Evolutionary conservation across 2,113 vertebrate species (phyloP), one percentile per base, ranked within the genome.

Genomic region (Chauna torquata): DNA sequence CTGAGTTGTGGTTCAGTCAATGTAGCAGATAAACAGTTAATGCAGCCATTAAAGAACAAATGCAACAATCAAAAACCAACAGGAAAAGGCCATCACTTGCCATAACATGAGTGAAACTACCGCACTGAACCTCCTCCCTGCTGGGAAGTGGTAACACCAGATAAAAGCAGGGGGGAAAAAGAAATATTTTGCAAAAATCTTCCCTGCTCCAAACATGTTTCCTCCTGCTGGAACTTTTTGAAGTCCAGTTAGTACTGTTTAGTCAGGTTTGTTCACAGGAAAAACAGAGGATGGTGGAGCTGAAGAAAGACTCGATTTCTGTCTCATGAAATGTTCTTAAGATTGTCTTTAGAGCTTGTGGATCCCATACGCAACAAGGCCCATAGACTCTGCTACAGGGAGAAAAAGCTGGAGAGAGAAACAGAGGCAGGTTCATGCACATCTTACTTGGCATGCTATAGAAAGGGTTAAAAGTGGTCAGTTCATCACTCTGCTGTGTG

Each of bases 401-500:
- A 45, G 25, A 66, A 79, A 87, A 82, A 0, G 3, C 25, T n/a
- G 64, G 44, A 38, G 30, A 38, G 57, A 34, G 40, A 70, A 34
- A 84, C 16, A 77, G 49, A 81, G 77, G 57, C 55, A 62, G 58
- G 34, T n/a, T 92, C 42, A 40, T 25, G 38, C 32, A 34, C 32
- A 55, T 54, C 50, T 66, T 54, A 32, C 15, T 72, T 27, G 45
- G 24, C 8, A 40, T 62, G 78, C 55, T 88, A 52, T 34, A 78
- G 87, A 94, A 96, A 81, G 94, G 82, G 96, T 97, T 97, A 97
- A 96, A 77, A 90, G 45, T 59, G 89, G 93, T 85, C 91, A 95
- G 87, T 90, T 90, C 84, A 44, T 80, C 86, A 66, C 66, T 82
- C 20, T 95, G 76, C 81, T 68, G 84, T 88, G 78, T 86, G 87